These are phyloP conservation scores for Kradibia gibbosae DNA, from an alignment of 1,140 invertebrate species.

Conservation along the genomic window DNA sequence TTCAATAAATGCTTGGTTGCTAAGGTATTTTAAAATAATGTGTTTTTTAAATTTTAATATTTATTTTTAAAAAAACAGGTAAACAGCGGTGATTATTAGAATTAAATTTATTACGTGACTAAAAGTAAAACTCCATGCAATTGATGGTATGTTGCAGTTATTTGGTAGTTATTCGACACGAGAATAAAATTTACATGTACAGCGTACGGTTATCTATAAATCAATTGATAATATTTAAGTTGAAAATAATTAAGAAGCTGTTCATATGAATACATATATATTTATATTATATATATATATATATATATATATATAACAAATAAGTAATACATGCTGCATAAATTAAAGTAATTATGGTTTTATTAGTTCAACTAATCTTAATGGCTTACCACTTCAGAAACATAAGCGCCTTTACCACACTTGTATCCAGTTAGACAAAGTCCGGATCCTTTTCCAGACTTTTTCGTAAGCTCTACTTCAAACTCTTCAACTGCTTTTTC, in stretches of 20 bases:
- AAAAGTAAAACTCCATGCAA: slow-evolving; percentile 2
- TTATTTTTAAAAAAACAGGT: not conserved
- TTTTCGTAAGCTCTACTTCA: slow-evolving; percentile 92
- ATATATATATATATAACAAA: too few relatives aligned
- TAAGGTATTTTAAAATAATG: too few relatives aligned
- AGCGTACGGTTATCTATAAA: not conserved
- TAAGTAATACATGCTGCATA: not conserved
- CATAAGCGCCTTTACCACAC: slow-evolving; percentile 90
- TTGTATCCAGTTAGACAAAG: slow-evolving; percentile 91
- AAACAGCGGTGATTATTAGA: not conserved
- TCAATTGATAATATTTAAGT: not conserved
- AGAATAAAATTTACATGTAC: slow-evolving; percentile 8
- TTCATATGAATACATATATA: not conserved
- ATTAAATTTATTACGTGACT: not conserved
- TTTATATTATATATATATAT: not conserved
- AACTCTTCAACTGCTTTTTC: slow-evolving; percentile 87
- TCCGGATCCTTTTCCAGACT: slow-evolving; percentile 93
- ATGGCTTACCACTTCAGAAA: slow-evolving; percentile 91
- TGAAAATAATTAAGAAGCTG: not conserved
- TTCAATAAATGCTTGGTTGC: too few relatives aligned
- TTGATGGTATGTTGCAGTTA: not conserved
- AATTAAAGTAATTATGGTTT: not conserved
- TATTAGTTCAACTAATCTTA: not conserved
- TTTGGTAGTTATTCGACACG: not conserved
- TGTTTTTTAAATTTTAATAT: too few relatives aligned